Base-by-base conservation (phyloP, 2,797 vertebrate species). In the Lepus oiostolus region DNA sequence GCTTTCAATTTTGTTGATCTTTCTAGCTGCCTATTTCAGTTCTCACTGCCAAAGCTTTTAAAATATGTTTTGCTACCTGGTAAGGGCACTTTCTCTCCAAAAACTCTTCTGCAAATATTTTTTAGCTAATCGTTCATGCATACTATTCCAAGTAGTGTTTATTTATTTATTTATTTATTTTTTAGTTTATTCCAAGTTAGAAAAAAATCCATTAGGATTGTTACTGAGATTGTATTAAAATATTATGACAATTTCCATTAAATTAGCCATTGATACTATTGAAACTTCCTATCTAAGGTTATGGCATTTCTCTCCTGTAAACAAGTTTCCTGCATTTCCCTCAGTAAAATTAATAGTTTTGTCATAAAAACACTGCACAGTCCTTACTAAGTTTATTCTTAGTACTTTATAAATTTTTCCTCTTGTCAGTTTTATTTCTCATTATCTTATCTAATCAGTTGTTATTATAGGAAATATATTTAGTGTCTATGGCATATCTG, bases 11-110 rank as follows among this genome's bases (percentile, higher is more conserved):
- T 58, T 79, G 47, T 67, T 65, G 28, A 35, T 60, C 54, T 52
- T 65, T 83, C 38, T 65, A 82, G 71, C 5, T 52, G 47, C 42
- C 17, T 62, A 52, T 4, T 3, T 81, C 83, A 77, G 22, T 83
- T 85, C 42, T 77, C 70, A 63, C 77, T 95, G 54, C 28, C 77
- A 91, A 82, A 83, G 16, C 21, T 75, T 58, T 85, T 90, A 89
- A 77, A 83, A 71, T 63, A 85, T 17, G 26, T 68, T 86, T 79
- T 75, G 17, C 7, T 80, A 60, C 38, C 47, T 90, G 30, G 70
- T 62, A 86, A 13, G 75, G 16, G 30, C 35, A 75, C 24, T 72
- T 47, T 72, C 24, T 35, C 21, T 5, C 82, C 70, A 70, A 28
- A 58, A 82, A 75, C 17, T 63, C 22, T 26, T 85, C 17, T 77